Evolutionary conservation across 1,140 invertebrate species (phyloP).

Genomic region (Bombus cullumanus): DNA sequence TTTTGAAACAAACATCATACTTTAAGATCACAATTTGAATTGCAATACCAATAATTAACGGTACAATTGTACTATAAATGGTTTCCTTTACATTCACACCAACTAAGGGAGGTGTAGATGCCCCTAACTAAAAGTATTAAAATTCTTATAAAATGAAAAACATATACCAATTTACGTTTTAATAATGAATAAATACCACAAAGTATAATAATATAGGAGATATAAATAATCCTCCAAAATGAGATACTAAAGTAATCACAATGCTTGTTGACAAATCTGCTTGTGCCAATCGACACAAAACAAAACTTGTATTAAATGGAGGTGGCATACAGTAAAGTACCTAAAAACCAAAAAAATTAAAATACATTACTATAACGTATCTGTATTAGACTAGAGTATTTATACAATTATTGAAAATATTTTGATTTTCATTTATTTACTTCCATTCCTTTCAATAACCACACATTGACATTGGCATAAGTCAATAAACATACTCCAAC

Average conservation of each 20-base stretch:
- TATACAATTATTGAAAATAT: background rate
- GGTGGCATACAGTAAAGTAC: constrained; percentile 81
- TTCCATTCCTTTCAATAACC: constrained; percentile 80
- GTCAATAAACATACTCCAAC: constrained; percentile 71
- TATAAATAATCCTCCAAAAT: constrained; percentile 78
- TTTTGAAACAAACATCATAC: constrained; percentile 40
- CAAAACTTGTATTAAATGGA: constrained; percentile 78
- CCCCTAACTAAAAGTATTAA: constrained; percentile 69
- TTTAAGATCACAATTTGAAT: constrained; percentile 65
- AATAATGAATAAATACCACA: constrained; percentile 67
- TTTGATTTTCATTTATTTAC: constrained; percentile 64
- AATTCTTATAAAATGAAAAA: background rate
- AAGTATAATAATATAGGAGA: constrained; percentile 79
- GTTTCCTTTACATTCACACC: constrained; percentile 78
- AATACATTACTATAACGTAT: background rate
- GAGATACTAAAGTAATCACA: constrained; percentile 76
- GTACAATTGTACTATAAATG: constrained; percentile 77
- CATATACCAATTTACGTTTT: background rate
- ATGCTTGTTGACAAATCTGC: constrained; percentile 79
- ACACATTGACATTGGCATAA: constrained; percentile 73
- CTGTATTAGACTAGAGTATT: too few species aligned
- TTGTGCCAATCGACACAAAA: constrained; percentile 75
- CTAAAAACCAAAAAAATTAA: constrained; percentile 61
- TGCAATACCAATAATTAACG: constrained; percentile 73
- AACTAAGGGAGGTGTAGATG: constrained; percentile 74